phyloP scores from a whole-genome alignment of 35 echinoderm and acorn worm genomes.

The Acanthaster planci region DNA sequence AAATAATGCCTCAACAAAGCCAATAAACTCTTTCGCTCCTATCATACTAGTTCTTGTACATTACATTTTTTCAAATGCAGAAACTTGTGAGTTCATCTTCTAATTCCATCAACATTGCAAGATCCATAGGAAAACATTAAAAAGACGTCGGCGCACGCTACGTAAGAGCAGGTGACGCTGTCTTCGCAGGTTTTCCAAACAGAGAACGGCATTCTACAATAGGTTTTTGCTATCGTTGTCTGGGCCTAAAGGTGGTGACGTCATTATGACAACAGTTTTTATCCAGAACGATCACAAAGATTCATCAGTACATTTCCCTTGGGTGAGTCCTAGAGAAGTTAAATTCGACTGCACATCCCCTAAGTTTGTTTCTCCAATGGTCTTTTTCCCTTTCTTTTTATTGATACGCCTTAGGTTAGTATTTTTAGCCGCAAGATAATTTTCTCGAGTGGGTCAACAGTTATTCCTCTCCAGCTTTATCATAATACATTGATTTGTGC shows the following conservation, averaged over 20 bases:
- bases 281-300: slow-evolving; percentile 2
- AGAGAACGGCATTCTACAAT: slow-evolving; percentile 1
- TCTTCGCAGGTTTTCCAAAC: not conserved
- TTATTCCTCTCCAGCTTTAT: too few species aligned
- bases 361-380: slow-evolving; percentile 2
- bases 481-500: too few species aligned
- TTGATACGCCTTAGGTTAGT: not conserved
- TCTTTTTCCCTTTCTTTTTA: not conserved
- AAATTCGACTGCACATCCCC: not conserved
- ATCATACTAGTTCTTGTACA: too few species aligned
- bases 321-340: not conserved
- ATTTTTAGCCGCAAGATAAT: not conserved
- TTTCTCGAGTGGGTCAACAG: not conserved
- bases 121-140: not conserved
- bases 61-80: too few species aligned
- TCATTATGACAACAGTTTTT: slow-evolving; percentile 24
- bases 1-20: too few species aligned
- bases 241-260: not conserved
- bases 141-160: not conserved
- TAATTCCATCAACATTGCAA: too few species aligned
- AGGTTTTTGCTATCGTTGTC: slow-evolving; percentile 8
- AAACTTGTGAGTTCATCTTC: too few species aligned
- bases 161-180: slow-evolving; percentile 14
- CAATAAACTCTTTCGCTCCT: too few species aligned
- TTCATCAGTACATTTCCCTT: not conserved